Base-by-base conservation (phyloP, 1,140 invertebrate genomes). In the Trachymyrmex cornetzi region DNA sequence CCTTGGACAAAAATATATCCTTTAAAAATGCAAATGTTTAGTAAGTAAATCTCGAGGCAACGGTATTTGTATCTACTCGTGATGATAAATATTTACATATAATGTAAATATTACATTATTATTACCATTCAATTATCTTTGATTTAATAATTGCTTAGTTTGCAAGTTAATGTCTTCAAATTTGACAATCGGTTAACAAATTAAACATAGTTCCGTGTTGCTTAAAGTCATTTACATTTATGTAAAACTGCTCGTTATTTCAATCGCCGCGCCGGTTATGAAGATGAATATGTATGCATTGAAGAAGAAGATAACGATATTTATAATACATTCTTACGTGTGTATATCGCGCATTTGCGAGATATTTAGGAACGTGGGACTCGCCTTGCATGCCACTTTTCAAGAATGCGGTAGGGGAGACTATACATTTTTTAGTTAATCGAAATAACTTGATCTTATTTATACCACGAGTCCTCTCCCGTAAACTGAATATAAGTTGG, bases 361-460 rank as follows among this genome's bases (percentile, higher is more conserved):
- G 24, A 57, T 57, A 82, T 74, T 82, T 74, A 82, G 19, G 55
- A 82, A 82, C 80, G 80, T 82, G 80, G 55, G 80, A 82, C 74
- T 38, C 55, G 38, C 34, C 16, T 82, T 16, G 67, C 80, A 80
- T 80, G 27, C 19, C 9, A 44, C 24, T 44, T 72, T 82, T 48
- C 69, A 59, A 82, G 55, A 82, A 82, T 74, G 55, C 38, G 67
- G 24, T 59, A 82, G 55, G 48, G 34, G 19, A 71, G 66, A 72
- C 7, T 14, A 74, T 82, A 82, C 61, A 82, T 82, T 82, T 74
- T 22, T 14, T 2, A 61, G 67, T 61, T 82, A 82, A 82, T 82
- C 80, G 38, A 82, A 74, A 82, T 50, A 74, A 82, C 69, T 59
- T 55, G 24, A 82, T 82, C 19, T 74, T 74, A 79, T 79, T 79